Evolutionary conservation across 2,797 vertebrate genomes (phyloP).

Genomic region (Phoxinus dragarum): DNA sequence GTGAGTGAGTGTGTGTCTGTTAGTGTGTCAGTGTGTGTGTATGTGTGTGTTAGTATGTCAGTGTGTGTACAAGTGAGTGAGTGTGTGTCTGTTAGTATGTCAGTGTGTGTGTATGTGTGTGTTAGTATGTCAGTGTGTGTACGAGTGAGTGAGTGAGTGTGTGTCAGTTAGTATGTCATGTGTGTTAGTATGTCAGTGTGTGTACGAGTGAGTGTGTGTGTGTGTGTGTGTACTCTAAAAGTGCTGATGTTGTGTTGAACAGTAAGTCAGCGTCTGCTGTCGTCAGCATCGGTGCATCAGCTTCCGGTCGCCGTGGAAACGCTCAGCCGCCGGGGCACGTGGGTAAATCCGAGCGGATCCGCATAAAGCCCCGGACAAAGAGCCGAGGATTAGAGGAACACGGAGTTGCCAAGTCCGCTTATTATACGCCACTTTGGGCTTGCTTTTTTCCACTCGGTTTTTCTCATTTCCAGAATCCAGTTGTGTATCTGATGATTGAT

Average conservation of each 20-base stretch:
- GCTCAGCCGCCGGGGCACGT: conserved; percentile 13
- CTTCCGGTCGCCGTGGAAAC: conserved; percentile 29
- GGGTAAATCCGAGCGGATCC: conserved; percentile 3
- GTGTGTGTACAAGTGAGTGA: too few relatives aligned
- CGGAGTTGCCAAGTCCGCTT: neutral
- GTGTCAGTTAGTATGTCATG: too few relatives aligned
- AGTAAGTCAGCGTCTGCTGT: conserved; percentile 13
- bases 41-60: too few relatives aligned
- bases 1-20: too few relatives aligned
- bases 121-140: too few relatives aligned
- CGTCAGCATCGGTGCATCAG: conserved; percentile 1
- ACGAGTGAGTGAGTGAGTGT: too few relatives aligned
- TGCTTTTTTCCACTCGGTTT: neutral
- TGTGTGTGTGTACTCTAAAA: neutral
- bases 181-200: too few relatives aligned
- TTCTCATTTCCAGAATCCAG: neutral
- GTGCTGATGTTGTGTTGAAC: neutral
- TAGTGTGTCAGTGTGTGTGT: too few relatives aligned
- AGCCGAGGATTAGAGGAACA: neutral
- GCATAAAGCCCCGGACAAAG: conserved; percentile 9
- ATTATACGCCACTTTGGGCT: neutral
- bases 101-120: too few relatives aligned
- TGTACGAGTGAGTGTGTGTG: too few relatives aligned
- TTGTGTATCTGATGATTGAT: neutral
- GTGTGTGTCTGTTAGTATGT: neutral